Base-by-base conservation (phyloP, 1,140 invertebrate species). In the Papilio glaucus region DNA sequence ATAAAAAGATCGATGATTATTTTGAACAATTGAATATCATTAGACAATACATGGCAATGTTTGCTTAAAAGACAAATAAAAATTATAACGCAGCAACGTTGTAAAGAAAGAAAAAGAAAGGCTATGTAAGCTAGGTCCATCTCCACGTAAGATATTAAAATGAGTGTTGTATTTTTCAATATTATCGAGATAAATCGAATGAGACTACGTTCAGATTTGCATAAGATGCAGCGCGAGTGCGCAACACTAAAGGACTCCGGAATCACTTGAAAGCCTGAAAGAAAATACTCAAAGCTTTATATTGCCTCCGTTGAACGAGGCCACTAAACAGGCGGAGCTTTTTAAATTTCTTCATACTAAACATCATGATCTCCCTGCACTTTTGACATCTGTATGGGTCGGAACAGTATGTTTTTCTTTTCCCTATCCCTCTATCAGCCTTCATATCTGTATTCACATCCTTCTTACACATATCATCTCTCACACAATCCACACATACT, bases 231-330 rank as follows among this genome's bases (percentile, higher is more conserved):
- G 74, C 79, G 10, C 73, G 74, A 79, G 74, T 80, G 78, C 80
- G 82, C 79, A 81, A 82, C 82, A 84, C 82, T 78, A 72, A 80
- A 86, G 78, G 83, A 87, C 82, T 90, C 87, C 87, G 85, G 84
- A 86, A 88, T 82, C 83, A 80, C 85, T 89, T 88, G 83, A 87
- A 88, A 85, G 88, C 85, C 86, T 88, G 81, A 88, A 90, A 89
- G 87, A 88, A 89, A 89, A 88, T 87, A 87, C 84, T 91, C 89
- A 91, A 89, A 89, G 89, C 88, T 88, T 85, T 88, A 89, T 90
- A 90, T 90, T 89, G 87, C 86, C 86, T 85, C 74, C 73, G 74
- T 74, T 74, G 29, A 57, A 71, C 74, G 72, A 39, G 80, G 83
- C 85, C 77, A 77, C 49, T 18, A 80, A 71, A 73, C 4, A 1